Conservation (phyloP, 2,113 vertebrate genomes). For the Phylloscopus trochilus region DNA sequence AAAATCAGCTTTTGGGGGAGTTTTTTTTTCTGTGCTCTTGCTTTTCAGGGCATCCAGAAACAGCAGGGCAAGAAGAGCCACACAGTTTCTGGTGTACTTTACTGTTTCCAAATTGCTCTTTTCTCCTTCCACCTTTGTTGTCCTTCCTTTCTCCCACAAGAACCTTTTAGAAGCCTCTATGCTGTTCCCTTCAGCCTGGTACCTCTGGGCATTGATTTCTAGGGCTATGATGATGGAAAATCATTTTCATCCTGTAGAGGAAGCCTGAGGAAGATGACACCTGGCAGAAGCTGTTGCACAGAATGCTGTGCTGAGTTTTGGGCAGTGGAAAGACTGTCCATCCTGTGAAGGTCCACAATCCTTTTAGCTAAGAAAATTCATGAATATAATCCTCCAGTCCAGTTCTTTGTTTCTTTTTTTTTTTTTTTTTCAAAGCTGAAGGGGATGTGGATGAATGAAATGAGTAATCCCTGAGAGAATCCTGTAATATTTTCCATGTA, state of each 20-base stretch:
- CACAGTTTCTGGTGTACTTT: background rate
- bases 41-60: background rate
- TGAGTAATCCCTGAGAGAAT: background rate
- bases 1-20: background rate
- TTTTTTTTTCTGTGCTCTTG: background rate
- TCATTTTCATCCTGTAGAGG: accelerated
- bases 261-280: background rate
- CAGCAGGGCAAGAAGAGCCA: background rate
- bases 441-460: background rate
- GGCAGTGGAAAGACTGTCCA: background rate
- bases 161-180: background rate
- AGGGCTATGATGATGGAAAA: background rate
- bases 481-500: background rate
- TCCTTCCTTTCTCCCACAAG: background rate
- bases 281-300: background rate
- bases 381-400: background rate
- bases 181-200: background rate
- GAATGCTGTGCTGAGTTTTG: background rate
- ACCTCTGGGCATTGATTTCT: background rate
- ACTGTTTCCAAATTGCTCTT: background rate
- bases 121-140: background rate
- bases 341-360: accelerated
- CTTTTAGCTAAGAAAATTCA: background rate
- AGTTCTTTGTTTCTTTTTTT: background rate
- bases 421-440: background rate